Base-by-base conservation (phyloP, 2,797 vertebrate species). In the Anguilla anguilla region DNA sequence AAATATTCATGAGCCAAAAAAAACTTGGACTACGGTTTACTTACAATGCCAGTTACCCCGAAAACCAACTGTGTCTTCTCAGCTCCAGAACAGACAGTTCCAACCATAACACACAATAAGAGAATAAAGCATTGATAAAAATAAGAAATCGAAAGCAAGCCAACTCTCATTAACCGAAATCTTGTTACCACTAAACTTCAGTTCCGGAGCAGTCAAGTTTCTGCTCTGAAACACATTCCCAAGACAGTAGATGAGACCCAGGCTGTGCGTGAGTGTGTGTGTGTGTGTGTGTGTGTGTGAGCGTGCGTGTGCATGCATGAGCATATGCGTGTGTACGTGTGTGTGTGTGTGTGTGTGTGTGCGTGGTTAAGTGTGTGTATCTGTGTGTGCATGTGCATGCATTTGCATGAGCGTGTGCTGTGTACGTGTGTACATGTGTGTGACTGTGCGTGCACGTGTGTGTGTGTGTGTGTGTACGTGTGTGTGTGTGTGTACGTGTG, bases 1-100 rank as follows among this genome's bases (percentile, higher is more conserved):
- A 87, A 31, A 87, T 87, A 87, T 87, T 85, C 87, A 87, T 85
- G 49, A 83, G 82, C 25, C 82, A 28, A 55, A 59, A 85, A 77
- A 72, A 31, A 61, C 74, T 25, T 46, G 87, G 49, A 59, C 28
- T 7, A 74, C 9, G 43, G 59, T 64, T 87, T 83, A 84, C 19
- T 61, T 59, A 74, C 87, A 53, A 59, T 59, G 83, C 83, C 83
- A 87, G 77, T 77, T 74, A 85, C 67, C 25, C 82, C 39, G 1
- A 85, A 87, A 72, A 85, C 61, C 82, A 53, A 77, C 83, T 43
- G 82, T 83, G 87, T 74, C 69, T 35, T 77, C 83, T 46, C 7
- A 22, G 64, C 49, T 53, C 28, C 49, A 55, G 51, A n/a, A 31
- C 4, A 83, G 25, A 55, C 82, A 13, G 82, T 39, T 84, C 82